Evolutionary conservation across 2,797 vertebrate species (phyloP).

Genomic region (Momotus momota): DNA sequence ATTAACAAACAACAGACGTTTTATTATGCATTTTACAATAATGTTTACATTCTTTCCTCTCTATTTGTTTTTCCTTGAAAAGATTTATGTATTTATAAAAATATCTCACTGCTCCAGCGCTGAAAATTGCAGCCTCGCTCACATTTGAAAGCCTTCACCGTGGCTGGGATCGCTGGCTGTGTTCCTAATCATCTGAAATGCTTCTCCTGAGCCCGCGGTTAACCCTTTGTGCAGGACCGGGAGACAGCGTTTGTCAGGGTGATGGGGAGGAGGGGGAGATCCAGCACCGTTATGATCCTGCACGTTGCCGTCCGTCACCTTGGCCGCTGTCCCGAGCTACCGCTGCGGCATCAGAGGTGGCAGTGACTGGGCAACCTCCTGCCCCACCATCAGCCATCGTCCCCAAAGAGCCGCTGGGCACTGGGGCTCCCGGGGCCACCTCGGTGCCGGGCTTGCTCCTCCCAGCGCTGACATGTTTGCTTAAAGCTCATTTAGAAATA

Average conservation of each 20-base stretch:
- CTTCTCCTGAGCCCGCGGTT: not conserved
- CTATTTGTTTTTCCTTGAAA: slow-evolving; percentile 67
- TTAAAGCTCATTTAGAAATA: not conserved
- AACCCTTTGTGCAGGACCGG: not conserved
- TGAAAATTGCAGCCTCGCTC: slow-evolving; percentile 45
- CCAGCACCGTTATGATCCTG: rapidly evolving
- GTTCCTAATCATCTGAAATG: not conserved
- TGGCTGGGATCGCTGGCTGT: not conserved
- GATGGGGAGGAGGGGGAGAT: not conserved
- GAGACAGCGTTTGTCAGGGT: rapidly evolving
- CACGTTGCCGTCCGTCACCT: rapidly evolving
- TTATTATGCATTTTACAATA: slow-evolving; percentile 73
- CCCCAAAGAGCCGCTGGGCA: not conserved
- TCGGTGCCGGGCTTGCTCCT: not conserved
- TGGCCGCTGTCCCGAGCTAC: rapidly evolving
- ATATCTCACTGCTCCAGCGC: slow-evolving; percentile 48
- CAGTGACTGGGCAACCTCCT: not conserved
- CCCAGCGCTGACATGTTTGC: not conserved
- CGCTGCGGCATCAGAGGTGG: rapidly evolving
- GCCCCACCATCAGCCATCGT: rapidly evolving
- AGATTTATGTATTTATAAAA: slow-evolving; percentile 74
- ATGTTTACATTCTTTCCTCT: slow-evolving; percentile 70
- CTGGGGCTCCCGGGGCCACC: rapidly evolving
- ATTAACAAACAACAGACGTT: slow-evolving; percentile 66
- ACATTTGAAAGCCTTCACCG: not conserved